phyloP scores from a whole-genome alignment of 2,797 vertebrate genomes.

The Fundulus diaphanus region DNA sequence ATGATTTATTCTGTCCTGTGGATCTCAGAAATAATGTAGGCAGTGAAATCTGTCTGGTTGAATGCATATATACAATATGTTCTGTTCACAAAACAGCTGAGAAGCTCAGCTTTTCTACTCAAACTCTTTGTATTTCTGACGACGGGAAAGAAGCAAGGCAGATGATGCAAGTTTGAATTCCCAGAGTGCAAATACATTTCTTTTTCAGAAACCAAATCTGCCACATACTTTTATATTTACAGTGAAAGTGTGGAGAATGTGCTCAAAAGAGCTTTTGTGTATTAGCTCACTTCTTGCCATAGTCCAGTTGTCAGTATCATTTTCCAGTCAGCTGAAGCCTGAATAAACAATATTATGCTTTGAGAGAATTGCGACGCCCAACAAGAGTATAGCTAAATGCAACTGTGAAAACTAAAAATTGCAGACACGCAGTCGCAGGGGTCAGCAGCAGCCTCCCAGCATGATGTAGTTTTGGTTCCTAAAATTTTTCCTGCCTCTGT shows the following conservation, averaged over 20 bases:
- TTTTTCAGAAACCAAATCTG: slow-evolving; percentile 8
- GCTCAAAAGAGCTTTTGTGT: slow-evolving; percentile 3
- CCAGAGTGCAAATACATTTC: background rate
- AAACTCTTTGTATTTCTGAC: background rate
- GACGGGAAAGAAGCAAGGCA: background rate
- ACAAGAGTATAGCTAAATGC: background rate
- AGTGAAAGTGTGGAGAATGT: background rate
- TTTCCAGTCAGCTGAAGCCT: slow-evolving; percentile 17
- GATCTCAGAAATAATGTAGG: background rate
- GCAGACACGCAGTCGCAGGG: background rate
- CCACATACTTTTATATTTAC: slow-evolving; percentile 9
- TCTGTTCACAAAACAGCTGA: background rate
- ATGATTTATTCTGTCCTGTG: background rate
- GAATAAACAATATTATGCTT: slow-evolving; percentile 7
- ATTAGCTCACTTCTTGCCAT: slow-evolving; percentile 1
- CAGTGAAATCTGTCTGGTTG: background rate
- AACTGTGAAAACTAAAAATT: slow-evolving; percentile 19
- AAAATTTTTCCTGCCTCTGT: slow-evolving; percentile 9
- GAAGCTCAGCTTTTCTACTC: background rate
- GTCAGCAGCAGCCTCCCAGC: slow-evolving; percentile 7
- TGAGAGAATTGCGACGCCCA: slow-evolving; percentile 6
- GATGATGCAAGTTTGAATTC: background rate
- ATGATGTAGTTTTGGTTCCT: background rate
- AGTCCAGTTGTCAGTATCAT: background rate
- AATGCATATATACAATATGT: background rate